Base-by-base conservation (phyloP, 2,888 invertebrate genomes). In the Meteorus colon region DNA sequence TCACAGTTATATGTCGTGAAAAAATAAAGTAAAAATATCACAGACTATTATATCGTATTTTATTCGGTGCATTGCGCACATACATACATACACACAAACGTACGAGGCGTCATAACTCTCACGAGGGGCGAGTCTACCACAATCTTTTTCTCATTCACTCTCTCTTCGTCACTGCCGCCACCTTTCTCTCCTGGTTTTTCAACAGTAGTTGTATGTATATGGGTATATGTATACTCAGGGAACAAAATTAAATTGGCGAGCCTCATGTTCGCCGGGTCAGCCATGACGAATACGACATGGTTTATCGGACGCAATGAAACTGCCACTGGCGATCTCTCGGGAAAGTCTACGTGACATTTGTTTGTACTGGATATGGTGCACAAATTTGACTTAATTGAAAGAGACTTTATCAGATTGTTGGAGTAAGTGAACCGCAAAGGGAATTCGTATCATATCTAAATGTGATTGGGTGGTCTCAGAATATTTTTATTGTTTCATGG, bases 241-340 rank as follows among this genome's bases (percentile, higher is more conserved):
- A 45, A 60, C 74, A 16, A 74, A 74, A 74, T 68, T 74, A 74
- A 68, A 74, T 31, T 37, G 62, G 74, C 74, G 48, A 68, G 68
- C 51, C 74, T 62, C 68, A 19, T 74, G 74, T 68, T 74, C 68
- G 74, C 45, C 45, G 68, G 60, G 68, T 68, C 62, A 74, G 62
- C 51, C 74, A 68, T 74, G 68, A 74, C 74, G 74, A 68, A 74
- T 60, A 31, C 62, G 68, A 74, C 74, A 74, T 68, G 68, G 31
- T 74, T 74, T 74, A 74, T 74, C 62, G 74, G 68, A 24, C 14
- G 74, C 68, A 74, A 67, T 74, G 60, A 62, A 60, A 62, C 51
- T 73, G 48, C 73, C 65, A 51, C 31, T 68, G 68, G 69, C 48
- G 31, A 70, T 75, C 19, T n/a, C 51, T 10, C 51, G 60, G 34